A percentile compares a stretch with the other conserved stretches of the same genome.
Conservation (phyloP, 2,888 invertebrate genomes). For the Mongoloraphidia duomilia region DNA sequence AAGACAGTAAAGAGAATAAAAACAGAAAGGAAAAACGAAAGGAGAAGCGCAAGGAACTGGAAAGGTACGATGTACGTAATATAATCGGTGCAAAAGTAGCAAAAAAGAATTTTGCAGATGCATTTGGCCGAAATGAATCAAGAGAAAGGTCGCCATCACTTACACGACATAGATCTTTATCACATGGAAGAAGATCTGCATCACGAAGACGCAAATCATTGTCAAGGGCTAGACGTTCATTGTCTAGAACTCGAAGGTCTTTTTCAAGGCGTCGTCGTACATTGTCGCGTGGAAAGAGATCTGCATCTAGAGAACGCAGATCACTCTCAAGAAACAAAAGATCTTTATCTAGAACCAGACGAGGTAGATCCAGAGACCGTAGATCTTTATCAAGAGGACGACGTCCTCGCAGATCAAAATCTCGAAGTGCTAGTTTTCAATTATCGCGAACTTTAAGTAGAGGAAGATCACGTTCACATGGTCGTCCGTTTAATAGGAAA, state of each 20-base stretch:
- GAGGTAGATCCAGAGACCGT: constrained; percentile 15
- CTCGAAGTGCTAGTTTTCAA: too few species aligned
- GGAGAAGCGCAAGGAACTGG: constrained; percentile 61
- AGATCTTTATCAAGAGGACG: constrained; percentile 4
- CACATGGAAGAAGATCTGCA: constrained; percentile 15
- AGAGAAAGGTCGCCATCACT: constrained; percentile 17
- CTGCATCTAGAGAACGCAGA: constrained; percentile 14
- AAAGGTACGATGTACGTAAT: constrained; percentile 69
- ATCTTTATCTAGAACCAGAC: constrained; percentile 19
- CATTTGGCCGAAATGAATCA: constrained; percentile 11
- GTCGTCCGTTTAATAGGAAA: constrained; percentile 17
- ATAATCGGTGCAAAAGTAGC: constrained; percentile 56
- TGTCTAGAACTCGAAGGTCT: constrained; percentile 16
- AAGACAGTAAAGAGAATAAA: constrained; percentile 21
- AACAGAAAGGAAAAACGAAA: constrained; percentile 27
- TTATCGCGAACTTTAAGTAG: constrained; percentile 11
- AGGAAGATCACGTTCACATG: constrained; percentile 21
- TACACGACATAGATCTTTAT: constrained; percentile 23
- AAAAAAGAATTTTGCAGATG: constrained; percentile 54
- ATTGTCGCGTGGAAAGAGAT: constrained; percentile 14
- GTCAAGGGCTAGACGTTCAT: constrained; percentile 18
- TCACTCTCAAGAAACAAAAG: constrained; percentile 24
- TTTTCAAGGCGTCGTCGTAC: constrained; percentile 20
- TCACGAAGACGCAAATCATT: constrained; percentile 20
- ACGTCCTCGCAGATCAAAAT: not conserved